Percentiles rank a stretch among this genome's conserved stretches.
Evolutionary conservation across 2,888 invertebrate species (phyloP).

Genomic region (Zaprionus lineosus): DNA sequence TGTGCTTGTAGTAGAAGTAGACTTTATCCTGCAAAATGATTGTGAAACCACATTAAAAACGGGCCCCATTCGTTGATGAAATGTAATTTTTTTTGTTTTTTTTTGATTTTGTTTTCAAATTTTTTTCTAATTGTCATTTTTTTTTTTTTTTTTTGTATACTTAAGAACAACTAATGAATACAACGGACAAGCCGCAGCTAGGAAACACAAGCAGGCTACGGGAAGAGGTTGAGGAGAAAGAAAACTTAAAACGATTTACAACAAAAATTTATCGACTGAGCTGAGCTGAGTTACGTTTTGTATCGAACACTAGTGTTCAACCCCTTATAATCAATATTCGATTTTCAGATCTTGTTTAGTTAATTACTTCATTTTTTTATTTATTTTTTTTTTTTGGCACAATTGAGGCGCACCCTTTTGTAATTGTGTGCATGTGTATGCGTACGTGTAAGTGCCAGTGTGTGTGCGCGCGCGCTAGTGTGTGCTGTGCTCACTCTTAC

Average conservation of each 20-base stretch:
- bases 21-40: slow-evolving; percentile 83
- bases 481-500: slow-evolving; percentile 45
- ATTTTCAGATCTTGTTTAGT: slow-evolving; percentile 21
- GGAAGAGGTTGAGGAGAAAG: background rate
- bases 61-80: slow-evolving; percentile 57
- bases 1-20: slow-evolving; percentile 82
- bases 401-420: slow-evolving; percentile 37
- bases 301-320: background rate
- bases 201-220: too few species aligned
- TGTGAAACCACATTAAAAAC: slow-evolving; percentile 82
- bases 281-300: slow-evolving; percentile 4
- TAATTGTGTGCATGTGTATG: background rate
- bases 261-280: slow-evolving; percentile 4
- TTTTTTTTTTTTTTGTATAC: slow-evolving; percentile 16
- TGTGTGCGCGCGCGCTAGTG: slow-evolving; percentile 3
- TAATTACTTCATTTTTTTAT: slow-evolving; percentile 11
- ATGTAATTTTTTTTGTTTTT: slow-evolving; percentile 28
- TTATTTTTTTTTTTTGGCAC: slow-evolving; percentile 13
- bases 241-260: slow-evolving; percentile 11
- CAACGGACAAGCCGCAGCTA: slow-evolving; percentile 32
- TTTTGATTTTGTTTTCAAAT: slow-evolving; percentile 25
- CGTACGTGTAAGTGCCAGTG: background rate
- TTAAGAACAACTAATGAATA: slow-evolving; percentile 55
- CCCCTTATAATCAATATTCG: slow-evolving; percentile 35
- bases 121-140: slow-evolving; percentile 15